phyloP scores from a whole-genome alignment of 2,113 vertebrate genomes.

The Regulus satrapa region DNA sequence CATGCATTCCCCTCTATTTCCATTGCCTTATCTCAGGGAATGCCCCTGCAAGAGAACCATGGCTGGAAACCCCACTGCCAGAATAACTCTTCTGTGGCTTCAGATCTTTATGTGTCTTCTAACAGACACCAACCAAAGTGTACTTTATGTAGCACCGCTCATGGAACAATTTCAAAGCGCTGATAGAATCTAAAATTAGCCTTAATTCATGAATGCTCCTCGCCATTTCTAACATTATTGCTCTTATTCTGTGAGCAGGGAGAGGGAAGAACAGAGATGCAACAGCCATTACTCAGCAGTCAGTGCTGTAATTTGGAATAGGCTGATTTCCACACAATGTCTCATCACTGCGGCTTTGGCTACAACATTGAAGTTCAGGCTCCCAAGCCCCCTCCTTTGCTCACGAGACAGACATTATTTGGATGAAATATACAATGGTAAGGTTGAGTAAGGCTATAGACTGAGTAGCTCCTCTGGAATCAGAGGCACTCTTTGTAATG shows the following conservation, averaged over 20 bases:
- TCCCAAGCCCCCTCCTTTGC: neutral
- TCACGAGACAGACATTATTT: neutral
- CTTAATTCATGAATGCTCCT: neutral
- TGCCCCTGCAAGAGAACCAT: neutral
- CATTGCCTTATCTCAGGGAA: neutral
- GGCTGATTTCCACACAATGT: neutral
- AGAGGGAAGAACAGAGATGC: neutral
- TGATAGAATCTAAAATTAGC: neutral
- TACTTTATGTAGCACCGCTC: neutral
- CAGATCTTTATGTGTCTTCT: neutral
- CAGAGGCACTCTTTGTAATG: neutral
- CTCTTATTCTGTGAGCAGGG: neutral
- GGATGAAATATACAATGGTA: neutral
- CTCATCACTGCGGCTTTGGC: neutral
- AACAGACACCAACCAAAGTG: fast-evolving
- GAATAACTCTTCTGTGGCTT: neutral
- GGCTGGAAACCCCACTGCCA: neutral
- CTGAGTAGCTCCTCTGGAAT: neutral
- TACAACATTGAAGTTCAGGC: neutral
- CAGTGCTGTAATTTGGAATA: neutral
- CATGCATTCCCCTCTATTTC: neutral
- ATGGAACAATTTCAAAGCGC: neutral
- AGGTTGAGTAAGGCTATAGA: neutral
- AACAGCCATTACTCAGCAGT: neutral
- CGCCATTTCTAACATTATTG: neutral